These are phyloP conservation scores for Acanthosepion esculentum DNA, from an alignment of 2,888 invertebrate genomes.

Conservation along the genomic window DNA sequence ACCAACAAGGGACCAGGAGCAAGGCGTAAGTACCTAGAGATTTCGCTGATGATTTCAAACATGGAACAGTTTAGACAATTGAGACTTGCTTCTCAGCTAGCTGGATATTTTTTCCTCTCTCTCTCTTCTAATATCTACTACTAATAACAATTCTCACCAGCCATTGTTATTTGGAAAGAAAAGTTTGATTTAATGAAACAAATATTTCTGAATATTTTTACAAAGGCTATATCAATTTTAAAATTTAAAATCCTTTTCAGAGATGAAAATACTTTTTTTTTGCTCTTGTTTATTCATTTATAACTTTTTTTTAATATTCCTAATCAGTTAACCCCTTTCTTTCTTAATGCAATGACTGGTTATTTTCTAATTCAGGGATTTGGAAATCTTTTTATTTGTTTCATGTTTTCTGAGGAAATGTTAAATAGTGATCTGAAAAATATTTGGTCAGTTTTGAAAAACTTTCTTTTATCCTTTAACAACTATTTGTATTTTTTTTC, in stretches of 20 bases:
- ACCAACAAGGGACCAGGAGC: conserved; percentile 52
- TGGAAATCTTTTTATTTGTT: not conserved
- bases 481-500: not conserved
- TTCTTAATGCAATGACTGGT: not conserved
- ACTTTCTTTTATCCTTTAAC: not conserved
- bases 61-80: not conserved
- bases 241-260: not conserved
- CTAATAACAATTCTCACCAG: conserved; percentile 20
- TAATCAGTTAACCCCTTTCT: not conserved
- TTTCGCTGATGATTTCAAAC: not conserved
- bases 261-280: not conserved
- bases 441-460: too few species aligned
- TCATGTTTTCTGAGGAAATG: not conserved
- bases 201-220: not conserved
- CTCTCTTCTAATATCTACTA: not conserved
- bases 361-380: not conserved
- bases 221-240: not conserved
- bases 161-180: conserved; percentile 33
- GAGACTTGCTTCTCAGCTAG: not conserved
- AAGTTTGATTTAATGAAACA: not conserved
- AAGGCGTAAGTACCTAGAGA: conserved; percentile 52
- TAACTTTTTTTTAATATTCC: not conserved
- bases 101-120: not conserved
- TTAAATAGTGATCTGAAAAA: not conserved
- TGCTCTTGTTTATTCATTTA: not conserved